phyloP scores from a whole-genome alignment of 2,113 vertebrate species.

The Stomatorhinus ivindoensis region DNA sequence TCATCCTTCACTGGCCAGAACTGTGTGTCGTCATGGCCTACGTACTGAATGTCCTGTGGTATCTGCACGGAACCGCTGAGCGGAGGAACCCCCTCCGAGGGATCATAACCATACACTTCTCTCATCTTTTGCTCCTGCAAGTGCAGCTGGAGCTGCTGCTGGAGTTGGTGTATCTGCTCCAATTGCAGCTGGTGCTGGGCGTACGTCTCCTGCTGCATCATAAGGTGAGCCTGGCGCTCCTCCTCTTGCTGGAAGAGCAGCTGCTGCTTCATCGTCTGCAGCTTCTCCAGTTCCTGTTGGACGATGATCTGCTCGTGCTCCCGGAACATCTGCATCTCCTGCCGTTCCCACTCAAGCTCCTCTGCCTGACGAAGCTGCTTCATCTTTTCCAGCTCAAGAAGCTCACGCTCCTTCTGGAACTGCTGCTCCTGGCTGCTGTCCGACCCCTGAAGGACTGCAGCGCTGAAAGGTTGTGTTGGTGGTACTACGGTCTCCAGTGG shows the following conservation, averaged over 20 bases:
- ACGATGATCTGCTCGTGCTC: constrained; percentile 96
- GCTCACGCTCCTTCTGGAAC: constrained; percentile 86
- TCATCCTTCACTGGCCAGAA: constrained; percentile 65
- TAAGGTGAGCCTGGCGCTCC: constrained; percentile 88
- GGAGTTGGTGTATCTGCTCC: constrained; percentile 91
- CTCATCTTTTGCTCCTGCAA: constrained; percentile 77
- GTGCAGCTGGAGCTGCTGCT: constrained; percentile 89
- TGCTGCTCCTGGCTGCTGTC: constrained; percentile 89
- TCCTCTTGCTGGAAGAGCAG: constrained; percentile 92
- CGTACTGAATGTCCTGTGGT: constrained; percentile 61
- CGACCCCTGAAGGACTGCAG: constrained; percentile 69
- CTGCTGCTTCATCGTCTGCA: constrained; percentile 93
- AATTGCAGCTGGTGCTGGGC: constrained; percentile 88
- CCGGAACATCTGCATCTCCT: constrained; percentile 93
- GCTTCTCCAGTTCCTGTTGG: constrained; percentile 90
- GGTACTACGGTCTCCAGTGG: constrained; percentile 77
- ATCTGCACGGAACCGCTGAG: constrained; percentile 63
- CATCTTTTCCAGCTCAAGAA: constrained; percentile 90
- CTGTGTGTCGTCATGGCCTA: constrained; percentile 51
- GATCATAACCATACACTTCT: constrained; percentile 60
- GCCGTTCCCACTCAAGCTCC: constrained; percentile 94
- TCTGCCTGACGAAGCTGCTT: constrained; percentile 94
- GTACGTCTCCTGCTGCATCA: constrained; percentile 91
- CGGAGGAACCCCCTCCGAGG: constrained; percentile 54
- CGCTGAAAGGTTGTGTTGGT: constrained; percentile 59